Evolutionary conservation across 2,888 invertebrate genomes (phyloP).

Genomic region (Drosophila tanythrix): DNA sequence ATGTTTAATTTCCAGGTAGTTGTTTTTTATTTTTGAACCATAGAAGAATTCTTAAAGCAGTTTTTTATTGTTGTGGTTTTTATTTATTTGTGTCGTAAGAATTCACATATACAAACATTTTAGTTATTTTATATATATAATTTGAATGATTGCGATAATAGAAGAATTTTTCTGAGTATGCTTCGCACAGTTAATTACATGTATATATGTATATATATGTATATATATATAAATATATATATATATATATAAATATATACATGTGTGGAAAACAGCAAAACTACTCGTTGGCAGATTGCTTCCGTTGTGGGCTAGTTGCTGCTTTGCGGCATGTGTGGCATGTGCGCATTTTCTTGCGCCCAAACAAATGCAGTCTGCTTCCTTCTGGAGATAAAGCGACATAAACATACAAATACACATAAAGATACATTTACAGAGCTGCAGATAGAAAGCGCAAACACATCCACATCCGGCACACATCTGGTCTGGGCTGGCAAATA

Average conservation of each 20-base stretch:
- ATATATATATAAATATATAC: not conserved
- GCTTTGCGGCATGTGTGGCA: conserved; percentile 12
- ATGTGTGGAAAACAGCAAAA: not conserved
- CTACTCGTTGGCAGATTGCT: conserved; percentile 30
- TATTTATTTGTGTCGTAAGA: not conserved
- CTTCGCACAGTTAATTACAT: conserved; percentile 28
- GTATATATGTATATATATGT: not conserved
- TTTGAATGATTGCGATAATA: not conserved
- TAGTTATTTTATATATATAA: not conserved
- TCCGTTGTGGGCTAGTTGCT: conserved; percentile 23
- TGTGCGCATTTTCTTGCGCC: conserved; percentile 22
- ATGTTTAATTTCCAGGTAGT: not conserved
- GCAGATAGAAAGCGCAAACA: not conserved
- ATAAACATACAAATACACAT: not conserved
- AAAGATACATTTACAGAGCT: not conserved
- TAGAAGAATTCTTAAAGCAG: not conserved
- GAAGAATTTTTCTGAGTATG: not conserved
- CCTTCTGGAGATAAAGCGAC: not conserved
- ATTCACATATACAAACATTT: not conserved
- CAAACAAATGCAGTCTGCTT: conserved; percentile 7
- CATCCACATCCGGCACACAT: conserved; percentile 1
- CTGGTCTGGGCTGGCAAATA: not conserved
- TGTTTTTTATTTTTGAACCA: too few species aligned
- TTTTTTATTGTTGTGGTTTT: not conserved
- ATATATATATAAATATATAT: not conserved